Percentiles rank a stretch among this genome's conserved stretches.
These are phyloP conservation scores for Sebastes umbrosus DNA, from an alignment of 2,797 vertebrate species.

Conservation along the genomic window DNA sequence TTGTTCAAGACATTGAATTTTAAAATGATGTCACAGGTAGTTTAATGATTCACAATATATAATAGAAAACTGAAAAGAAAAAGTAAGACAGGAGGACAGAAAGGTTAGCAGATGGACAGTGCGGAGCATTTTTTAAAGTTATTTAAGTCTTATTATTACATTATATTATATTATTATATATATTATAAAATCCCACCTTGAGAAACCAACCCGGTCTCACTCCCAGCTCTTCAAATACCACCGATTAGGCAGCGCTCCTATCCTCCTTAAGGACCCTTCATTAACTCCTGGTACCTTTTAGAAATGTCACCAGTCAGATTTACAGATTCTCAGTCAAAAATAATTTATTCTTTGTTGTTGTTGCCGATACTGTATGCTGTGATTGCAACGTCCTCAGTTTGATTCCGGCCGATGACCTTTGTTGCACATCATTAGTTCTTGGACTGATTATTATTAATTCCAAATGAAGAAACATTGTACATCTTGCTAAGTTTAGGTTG, in stretches of 20 bases:
- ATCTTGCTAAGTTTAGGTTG: too few relatives aligned
- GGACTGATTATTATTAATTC: neutral
- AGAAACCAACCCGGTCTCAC: neutral
- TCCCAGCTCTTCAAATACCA: neutral
- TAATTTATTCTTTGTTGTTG: neutral
- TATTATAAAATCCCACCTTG: neutral
- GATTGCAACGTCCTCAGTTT: neutral
- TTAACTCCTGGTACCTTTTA: neutral
- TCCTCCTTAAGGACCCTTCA: neutral
- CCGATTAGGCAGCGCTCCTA: too few relatives aligned
- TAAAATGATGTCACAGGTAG: neutral
- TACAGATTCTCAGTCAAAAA: neutral
- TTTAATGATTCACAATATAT: neutral
- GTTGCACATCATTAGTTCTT: neutral
- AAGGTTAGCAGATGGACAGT: neutral
- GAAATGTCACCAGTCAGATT: constrained; percentile 8
- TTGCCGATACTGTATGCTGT: too few relatives aligned
- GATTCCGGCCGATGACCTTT: neutral
- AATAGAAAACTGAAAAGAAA: neutral
- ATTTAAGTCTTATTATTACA: neutral
- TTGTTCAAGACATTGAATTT: neutral
- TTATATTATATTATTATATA: too few relatives aligned
- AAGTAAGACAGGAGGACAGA: neutral
- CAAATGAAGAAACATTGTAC: neutral
- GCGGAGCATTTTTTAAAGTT: neutral